These are phyloP conservation scores for Homarus americanus DNA, from an alignment of 1,140 invertebrate genomes.

Conservation along the genomic window DNA sequence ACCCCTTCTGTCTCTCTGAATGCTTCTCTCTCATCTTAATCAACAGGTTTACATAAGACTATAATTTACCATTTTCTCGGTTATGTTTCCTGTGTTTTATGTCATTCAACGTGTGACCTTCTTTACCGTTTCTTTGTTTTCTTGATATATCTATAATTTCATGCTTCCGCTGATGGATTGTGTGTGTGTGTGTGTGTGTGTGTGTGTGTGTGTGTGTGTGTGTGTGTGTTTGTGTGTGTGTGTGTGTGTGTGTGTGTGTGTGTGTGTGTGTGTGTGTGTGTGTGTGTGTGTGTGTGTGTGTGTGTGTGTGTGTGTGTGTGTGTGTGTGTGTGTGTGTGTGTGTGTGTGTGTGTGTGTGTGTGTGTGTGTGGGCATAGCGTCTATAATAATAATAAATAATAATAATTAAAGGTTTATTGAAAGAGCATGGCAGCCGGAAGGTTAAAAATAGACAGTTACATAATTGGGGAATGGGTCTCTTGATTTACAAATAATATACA, in stretches of 20 bases:
- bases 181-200: slow-evolving; percentile 17
- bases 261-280: slow-evolving; percentile 25
- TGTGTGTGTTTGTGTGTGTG: slow-evolving; percentile 25
- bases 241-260: slow-evolving; percentile 12
- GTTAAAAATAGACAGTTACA: too few relatives aligned
- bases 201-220: slow-evolving; percentile 34
- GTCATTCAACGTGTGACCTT: not conserved
- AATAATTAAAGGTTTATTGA: too few relatives aligned
- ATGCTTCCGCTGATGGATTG: not conserved
- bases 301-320: slow-evolving; percentile 25
- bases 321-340: slow-evolving; percentile 11
- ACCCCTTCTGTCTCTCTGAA: too few relatives aligned
- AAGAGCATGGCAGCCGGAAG: too few relatives aligned
- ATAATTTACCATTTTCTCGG: too few relatives aligned
- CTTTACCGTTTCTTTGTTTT: not conserved
- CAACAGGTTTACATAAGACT: too few relatives aligned
- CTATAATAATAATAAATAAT: too few relatives aligned
- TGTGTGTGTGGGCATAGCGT: not conserved
- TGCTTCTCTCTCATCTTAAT: too few relatives aligned
- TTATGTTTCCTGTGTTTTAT: too few relatives aligned
- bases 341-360: slow-evolving; percentile 8
- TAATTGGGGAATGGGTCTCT: too few relatives aligned
- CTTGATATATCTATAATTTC: too few relatives aligned
- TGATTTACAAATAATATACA: too few relatives aligned
- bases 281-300: slow-evolving; percentile 19